A percentile compares a stretch with the other conserved stretches of the same genome.
These are phyloP conservation scores for Cerastoderma edule DNA, from an alignment of 2,888 invertebrate species.

Conservation along the genomic window DNA sequence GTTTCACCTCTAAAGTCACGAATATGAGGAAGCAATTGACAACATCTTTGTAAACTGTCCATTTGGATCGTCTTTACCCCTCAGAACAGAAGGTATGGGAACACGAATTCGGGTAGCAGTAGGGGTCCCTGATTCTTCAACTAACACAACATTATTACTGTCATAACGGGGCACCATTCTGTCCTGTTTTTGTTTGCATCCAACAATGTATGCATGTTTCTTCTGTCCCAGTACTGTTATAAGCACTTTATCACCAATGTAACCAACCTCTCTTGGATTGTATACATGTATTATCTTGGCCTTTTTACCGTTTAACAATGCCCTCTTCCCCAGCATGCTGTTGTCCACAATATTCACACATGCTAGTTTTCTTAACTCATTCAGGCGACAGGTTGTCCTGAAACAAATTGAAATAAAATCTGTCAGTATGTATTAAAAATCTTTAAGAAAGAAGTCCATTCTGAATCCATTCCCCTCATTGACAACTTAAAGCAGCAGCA, in stretches of 20 bases:
- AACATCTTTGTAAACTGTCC: slow-evolving; percentile 93
- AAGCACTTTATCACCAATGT: slow-evolving; percentile 92
- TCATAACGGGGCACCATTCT: slow-evolving; percentile 95
- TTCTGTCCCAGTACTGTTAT: slow-evolving; percentile 98
- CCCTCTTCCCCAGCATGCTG: slow-evolving; percentile 96
- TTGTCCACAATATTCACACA: slow-evolving; percentile 97
- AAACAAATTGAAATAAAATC: slow-evolving; percentile 40
- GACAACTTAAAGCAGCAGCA: too few relatives aligned
- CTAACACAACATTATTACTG: slow-evolving; percentile 96
- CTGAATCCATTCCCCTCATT: too few relatives aligned
- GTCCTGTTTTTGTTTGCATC: slow-evolving; percentile 92
- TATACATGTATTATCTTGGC: slow-evolving; percentile 95
- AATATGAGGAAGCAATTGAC: slow-evolving; percentile 94
- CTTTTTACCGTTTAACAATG: slow-evolving; percentile 97
- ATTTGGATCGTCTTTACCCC: slow-evolving; percentile 88
- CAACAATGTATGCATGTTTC: slow-evolving; percentile 96
- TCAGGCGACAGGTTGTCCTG: slow-evolving; percentile 75
- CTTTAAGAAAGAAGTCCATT: too few relatives aligned
- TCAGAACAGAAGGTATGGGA: slow-evolving; percentile 95
- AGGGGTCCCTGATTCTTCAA: slow-evolving; percentile 97
- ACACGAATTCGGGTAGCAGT: slow-evolving; percentile 97
- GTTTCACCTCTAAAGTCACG: too few relatives aligned
- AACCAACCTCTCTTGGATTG: slow-evolving; percentile 85
- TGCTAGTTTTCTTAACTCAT: slow-evolving; percentile 85
- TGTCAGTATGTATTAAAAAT: too few relatives aligned